Evolutionary conservation across 2,888 invertebrate genomes (phyloP).

Genomic region (Amiota minor): DNA sequence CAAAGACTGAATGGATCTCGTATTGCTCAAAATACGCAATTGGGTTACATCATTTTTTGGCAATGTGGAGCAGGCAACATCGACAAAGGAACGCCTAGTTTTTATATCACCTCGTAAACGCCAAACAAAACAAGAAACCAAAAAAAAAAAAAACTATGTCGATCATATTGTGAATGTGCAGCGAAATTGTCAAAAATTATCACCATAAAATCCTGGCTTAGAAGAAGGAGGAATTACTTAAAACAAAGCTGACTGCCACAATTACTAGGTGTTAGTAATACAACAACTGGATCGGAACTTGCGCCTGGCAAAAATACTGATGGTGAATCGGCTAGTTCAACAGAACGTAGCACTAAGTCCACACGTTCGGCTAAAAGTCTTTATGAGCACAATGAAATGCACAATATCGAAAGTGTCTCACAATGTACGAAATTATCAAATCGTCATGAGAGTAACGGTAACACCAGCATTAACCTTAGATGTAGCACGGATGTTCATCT

Average conservation of each 20-base stretch:
- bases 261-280: constrained; percentile 61
- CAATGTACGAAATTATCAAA: constrained; percentile 67
- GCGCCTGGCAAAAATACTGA: constrained; percentile 44
- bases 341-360: constrained; percentile 62
- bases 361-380: constrained; percentile 73
- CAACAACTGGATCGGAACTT: constrained; percentile 35
- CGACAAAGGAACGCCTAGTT: constrained; percentile 74
- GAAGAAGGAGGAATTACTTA: constrained; percentile 71
- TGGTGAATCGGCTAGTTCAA: constrained; percentile 53
- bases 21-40: no score
- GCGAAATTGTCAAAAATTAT: constrained; percentile 70
- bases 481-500: no score
- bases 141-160: constrained; percentile 75
- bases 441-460: constrained; percentile 71
- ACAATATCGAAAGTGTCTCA: constrained; percentile 71
- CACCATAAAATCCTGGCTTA: constrained; percentile 70
- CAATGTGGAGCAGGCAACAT: no score
- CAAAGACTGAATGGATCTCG: no score
- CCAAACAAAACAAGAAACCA: constrained; percentile 73
- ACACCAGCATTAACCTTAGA: no score
- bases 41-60: no score
- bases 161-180: constrained; percentile 79
- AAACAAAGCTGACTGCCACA: constrained; percentile 71
- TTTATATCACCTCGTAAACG: constrained; percentile 78
- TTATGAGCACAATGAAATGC: constrained; percentile 74